Evolutionary conservation across 2,888 invertebrate genomes (phyloP).

Genomic region (Hirtodrosophila histrioides): DNA sequence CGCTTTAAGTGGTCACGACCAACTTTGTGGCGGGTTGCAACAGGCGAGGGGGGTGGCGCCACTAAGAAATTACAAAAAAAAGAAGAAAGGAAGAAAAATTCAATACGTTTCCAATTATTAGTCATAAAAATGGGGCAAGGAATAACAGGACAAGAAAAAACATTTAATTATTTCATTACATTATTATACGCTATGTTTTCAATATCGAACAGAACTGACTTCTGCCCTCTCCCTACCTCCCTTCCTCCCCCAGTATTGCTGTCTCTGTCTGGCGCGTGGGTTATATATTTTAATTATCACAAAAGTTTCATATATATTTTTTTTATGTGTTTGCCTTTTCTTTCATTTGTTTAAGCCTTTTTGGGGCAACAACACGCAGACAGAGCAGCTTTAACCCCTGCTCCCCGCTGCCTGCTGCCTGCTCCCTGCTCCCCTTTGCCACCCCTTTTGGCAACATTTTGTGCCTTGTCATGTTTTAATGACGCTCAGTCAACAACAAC

Average conservation of each 20-base stretch:
- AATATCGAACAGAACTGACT: constrained; percentile 17
- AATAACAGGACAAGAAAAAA: constrained; percentile 4
- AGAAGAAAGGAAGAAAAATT: constrained; percentile 8
- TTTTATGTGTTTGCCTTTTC: constrained; percentile 53
- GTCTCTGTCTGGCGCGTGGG: constrained; percentile 7
- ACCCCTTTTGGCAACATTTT: constrained; percentile 39
- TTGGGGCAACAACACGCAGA: constrained; percentile 42
- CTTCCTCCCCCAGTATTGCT: neutral
- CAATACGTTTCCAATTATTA: constrained; percentile 48
- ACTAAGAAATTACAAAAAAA: constrained; percentile 45
- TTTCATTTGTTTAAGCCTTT: constrained; percentile 57
- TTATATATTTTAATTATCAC: constrained; percentile 69
- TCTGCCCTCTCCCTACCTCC: neutral
- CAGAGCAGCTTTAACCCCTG: constrained; percentile 29
- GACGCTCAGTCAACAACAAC: constrained; percentile 48
- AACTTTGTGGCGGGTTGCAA: neutral
- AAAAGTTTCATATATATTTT: constrained; percentile 52
- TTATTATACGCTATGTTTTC: constrained; percentile 22
- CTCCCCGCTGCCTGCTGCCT: no score
- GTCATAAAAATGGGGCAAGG: constrained; percentile 16
- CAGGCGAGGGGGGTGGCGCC: neutral
- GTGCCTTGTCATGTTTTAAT: constrained; percentile 74
- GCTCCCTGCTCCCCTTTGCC: neutral
- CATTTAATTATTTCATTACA: constrained; percentile 43
- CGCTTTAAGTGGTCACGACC: constrained; percentile 52